Conservation (phyloP, 2,113 vertebrate genomes). For the Thunnus thynnus region DNA sequence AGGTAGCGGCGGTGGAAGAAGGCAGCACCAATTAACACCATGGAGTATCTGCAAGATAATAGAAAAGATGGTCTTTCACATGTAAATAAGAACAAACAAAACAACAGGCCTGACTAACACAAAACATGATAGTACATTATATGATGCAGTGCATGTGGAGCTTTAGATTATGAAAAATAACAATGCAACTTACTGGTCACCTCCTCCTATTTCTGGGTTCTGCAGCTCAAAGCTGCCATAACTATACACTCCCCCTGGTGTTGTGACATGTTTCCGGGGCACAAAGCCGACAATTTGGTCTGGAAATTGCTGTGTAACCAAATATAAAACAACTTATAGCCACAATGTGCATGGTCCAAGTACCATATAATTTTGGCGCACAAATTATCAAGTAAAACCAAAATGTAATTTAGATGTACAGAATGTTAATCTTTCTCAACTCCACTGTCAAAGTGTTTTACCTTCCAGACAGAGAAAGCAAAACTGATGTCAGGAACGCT, state of each 20-base stretch:
- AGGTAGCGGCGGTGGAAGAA: slow-evolving; percentile 92
- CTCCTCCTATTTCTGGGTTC: slow-evolving; percentile 86
- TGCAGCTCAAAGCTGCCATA: slow-evolving; percentile 95
- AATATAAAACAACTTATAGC: neutral
- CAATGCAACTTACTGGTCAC: slow-evolving; percentile 82
- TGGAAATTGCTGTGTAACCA: slow-evolving; percentile 91
- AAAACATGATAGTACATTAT: neutral
- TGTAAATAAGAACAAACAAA: neutral
- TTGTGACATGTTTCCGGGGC: slow-evolving; percentile 92
- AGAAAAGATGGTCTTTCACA: neutral
- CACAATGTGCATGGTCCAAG: neutral
- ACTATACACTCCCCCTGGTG: slow-evolving; percentile 89
- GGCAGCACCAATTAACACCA: slow-evolving; percentile 95
- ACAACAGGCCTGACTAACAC: neutral
- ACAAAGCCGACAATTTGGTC: slow-evolving; percentile 98
- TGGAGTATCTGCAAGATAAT: slow-evolving; percentile 86
- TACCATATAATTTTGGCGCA: neutral
- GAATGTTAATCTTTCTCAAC: neutral
- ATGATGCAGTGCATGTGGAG: neutral
- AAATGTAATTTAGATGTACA: neutral
- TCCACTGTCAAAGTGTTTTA: slow-evolving; percentile 70
- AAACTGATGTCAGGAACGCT: slow-evolving; percentile 94
- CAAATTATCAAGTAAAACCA: neutral
- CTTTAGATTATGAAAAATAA: neutral
- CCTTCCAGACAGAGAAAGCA: slow-evolving; percentile 97